Evolutionary conservation across 2,888 invertebrate species (phyloP).

Genomic region (Zootermopsis nevadensis): DNA sequence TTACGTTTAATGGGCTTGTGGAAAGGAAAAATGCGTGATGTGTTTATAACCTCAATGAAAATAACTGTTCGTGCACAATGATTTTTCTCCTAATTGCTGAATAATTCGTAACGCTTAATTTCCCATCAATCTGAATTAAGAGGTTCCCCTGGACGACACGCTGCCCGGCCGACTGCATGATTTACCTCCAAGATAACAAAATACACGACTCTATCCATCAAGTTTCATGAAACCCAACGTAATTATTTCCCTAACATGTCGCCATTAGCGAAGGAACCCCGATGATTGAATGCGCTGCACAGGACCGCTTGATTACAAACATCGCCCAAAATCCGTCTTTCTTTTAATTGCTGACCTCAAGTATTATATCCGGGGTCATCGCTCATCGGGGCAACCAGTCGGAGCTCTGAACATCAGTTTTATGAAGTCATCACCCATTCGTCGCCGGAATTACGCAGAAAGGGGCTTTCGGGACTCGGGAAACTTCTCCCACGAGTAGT

Average conservation of each 20-base stretch:
- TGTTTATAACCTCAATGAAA: neutral
- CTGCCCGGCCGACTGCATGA: neutral
- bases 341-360: conserved; percentile 5
- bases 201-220: conserved; percentile 5
- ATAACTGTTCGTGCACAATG: neutral
- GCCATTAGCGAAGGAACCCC: neutral
- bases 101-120: conserved; percentile 41
- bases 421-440: neutral
- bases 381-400: neutral
- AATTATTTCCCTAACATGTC: conserved; percentile 20
- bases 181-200: conserved; percentile 16
- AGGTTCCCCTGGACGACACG: neutral
- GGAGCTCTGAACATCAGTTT: neutral
- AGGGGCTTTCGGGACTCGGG: no score
- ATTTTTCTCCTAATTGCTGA: neutral
- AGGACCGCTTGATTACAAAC: neutral
- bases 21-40: neutral
- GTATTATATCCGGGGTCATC: neutral
- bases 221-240: conserved; percentile 14
- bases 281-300: conserved; percentile 13
- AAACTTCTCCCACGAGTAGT: no score
- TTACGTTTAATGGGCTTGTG: neutral
- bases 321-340: neutral
- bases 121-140: conserved; percentile 42
- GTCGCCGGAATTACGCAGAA: neutral